phyloP scores from a whole-genome alignment of 2,888 invertebrate genomes.

The Chrysotoxum bicinctum region DNA sequence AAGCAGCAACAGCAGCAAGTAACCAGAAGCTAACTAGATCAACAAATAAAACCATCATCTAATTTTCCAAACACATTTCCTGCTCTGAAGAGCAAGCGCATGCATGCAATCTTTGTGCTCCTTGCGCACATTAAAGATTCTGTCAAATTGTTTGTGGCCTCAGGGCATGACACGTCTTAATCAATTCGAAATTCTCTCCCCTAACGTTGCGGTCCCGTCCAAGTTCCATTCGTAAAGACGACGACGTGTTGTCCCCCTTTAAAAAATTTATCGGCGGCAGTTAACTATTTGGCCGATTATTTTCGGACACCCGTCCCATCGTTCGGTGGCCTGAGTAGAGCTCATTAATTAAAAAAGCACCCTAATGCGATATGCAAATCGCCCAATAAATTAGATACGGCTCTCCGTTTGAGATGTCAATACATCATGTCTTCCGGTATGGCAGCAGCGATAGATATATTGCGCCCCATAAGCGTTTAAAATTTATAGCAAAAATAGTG shows the following conservation, averaged over 20 bases:
- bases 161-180: slow-evolving; percentile 67
- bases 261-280: slow-evolving; percentile 23
- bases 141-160: slow-evolving; percentile 54
- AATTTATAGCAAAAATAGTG: slow-evolving; percentile 39
- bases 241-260: neutral
- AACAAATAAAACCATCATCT: slow-evolving; percentile 65
- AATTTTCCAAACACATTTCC: slow-evolving; percentile 58
- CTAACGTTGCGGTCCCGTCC: neutral
- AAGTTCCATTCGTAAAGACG: neutral
- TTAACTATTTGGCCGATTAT: slow-evolving; percentile 45
- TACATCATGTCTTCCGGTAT: slow-evolving; percentile 65
- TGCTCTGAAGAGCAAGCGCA: slow-evolving; percentile 36
- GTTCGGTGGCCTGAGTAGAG: slow-evolving; percentile 60
- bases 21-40: slow-evolving; percentile 46
- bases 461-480: slow-evolving; percentile 35
- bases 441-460: slow-evolving; percentile 27
- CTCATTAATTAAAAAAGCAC: slow-evolving; percentile 71
- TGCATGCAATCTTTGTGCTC: slow-evolving; percentile 50
- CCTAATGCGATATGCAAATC: slow-evolving; percentile 71
- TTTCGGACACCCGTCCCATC: slow-evolving; percentile 52
- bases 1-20: neutral
- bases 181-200: slow-evolving; percentile 50
- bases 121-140: slow-evolving; percentile 47
- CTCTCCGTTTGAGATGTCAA: slow-evolving; percentile 39
- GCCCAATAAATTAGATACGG: slow-evolving; percentile 61